phyloP scores from a whole-genome alignment of 92 coral and sea anemone genomes.

The Micromussa lordhowensis region DNA sequence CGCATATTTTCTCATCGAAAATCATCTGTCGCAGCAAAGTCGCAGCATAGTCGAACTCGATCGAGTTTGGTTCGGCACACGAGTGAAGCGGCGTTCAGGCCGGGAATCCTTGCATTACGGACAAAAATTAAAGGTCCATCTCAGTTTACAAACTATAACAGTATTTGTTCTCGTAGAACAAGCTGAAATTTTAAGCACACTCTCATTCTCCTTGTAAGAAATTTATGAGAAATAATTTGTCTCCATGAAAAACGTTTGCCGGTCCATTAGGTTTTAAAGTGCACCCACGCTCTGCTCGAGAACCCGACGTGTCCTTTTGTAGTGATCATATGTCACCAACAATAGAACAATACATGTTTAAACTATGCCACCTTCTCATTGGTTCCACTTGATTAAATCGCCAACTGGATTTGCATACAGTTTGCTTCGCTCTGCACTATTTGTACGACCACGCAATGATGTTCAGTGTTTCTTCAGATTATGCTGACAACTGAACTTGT shows the following conservation, averaged over 20 bases:
- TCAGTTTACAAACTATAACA: no score
- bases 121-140: no score
- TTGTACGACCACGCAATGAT: slow-evolving; percentile 8
- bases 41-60: no score
- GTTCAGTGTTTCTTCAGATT: not conserved
- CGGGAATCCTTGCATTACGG: no score
- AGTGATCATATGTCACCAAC: slow-evolving; percentile 26
- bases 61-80: no score
- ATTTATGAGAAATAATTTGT: no score
- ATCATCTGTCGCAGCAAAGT: no score
- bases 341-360: slow-evolving; percentile 29
- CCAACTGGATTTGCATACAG: slow-evolving; percentile 45
- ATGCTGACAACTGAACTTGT: not conserved
- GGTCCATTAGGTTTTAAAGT: not conserved
- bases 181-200: not conserved
- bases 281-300: slow-evolving; percentile 4
- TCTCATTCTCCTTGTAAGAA: not conserved
- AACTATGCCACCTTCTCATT: slow-evolving; percentile 41
- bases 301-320: slow-evolving; percentile 16
- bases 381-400: slow-evolving; percentile 53
- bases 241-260: no score
- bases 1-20: no score
- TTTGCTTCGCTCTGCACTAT: slow-evolving; percentile 14
- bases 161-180: no score
- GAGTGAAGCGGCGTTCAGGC: no score